Conservation (phyloP, 2,888 invertebrate species). For the Bellardia bayeri region DNA sequence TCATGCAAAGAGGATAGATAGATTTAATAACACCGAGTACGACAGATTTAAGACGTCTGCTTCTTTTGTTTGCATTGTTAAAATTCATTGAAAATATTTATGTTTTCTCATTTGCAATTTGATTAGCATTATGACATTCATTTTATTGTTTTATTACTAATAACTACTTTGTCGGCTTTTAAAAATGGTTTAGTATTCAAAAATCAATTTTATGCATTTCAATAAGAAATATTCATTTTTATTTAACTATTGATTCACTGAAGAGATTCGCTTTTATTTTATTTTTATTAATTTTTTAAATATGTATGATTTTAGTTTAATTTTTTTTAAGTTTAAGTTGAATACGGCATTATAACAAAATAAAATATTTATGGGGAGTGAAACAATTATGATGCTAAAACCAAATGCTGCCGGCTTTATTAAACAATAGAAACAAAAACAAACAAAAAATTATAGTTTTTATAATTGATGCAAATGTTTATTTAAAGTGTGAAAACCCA, state of each 20-base stretch:
- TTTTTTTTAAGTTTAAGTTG: constrained; percentile 25
- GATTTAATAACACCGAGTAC: too few relatives aligned
- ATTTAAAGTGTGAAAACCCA: constrained; percentile 59
- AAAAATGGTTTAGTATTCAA: constrained; percentile 62
- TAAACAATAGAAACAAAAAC: constrained; percentile 9
- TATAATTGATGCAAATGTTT: constrained; percentile 18
- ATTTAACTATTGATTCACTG: constrained; percentile 42
- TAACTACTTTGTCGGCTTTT: constrained; percentile 70
- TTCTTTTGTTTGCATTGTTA: constrained; percentile 23
- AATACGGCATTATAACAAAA: constrained; percentile 20
- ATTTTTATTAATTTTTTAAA: constrained; percentile 31
- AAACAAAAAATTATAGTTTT: constrained; percentile 1
- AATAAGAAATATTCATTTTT: constrained; percentile 52
- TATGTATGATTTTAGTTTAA: constrained; percentile 23
- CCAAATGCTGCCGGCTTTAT: constrained; percentile 10
- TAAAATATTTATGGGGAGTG: constrained; percentile 65
- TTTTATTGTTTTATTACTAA: constrained; percentile 67
- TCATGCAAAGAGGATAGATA: too few relatives aligned
- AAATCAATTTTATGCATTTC: constrained; percentile 68
- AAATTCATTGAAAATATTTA: constrained; percentile 65
- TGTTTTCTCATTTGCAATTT: constrained; percentile 68
- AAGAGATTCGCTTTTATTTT: not conserved
- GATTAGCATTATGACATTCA: constrained; percentile 70
- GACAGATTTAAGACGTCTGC: constrained; percentile 30
- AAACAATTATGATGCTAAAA: constrained; percentile 54